Percentiles rank a stretch among this genome's conserved stretches.
These are phyloP conservation scores for Planiliza haematocheilus DNA, from an alignment of 2,113 vertebrate genomes.

Conservation along the genomic window DNA sequence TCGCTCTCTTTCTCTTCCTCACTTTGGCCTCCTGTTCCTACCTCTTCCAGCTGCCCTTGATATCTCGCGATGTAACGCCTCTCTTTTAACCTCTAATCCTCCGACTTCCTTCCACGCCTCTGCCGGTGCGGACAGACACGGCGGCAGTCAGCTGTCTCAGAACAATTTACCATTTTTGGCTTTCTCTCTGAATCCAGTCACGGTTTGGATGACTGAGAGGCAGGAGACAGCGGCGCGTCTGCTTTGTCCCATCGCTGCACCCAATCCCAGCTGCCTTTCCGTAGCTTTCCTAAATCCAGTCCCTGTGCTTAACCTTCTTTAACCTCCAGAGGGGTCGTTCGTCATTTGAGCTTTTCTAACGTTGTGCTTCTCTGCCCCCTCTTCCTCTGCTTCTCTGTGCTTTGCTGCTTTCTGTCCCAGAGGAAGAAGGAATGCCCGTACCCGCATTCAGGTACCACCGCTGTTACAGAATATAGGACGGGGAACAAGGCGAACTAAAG, in stretches of 20 bases:
- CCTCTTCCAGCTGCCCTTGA: conserved; percentile 63
- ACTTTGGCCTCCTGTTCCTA: conserved; percentile 62
- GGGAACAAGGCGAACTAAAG: conserved; percentile 1
- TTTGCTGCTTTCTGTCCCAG: conserved; percentile 93
- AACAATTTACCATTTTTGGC: conserved; percentile 46
- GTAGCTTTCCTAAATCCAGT: conserved; percentile 40
- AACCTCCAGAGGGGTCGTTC: conserved; percentile 62
- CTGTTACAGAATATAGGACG: conserved; percentile 8
- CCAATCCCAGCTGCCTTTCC: conserved; percentile 35
- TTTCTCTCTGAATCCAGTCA: conserved; percentile 34
- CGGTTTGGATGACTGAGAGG: conserved; percentile 18
- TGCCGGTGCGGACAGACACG: conserved; percentile 48
- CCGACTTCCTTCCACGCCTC: conserved; percentile 43
- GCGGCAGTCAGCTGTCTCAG: conserved; percentile 53
- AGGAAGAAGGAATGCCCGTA: conserved; percentile 99
- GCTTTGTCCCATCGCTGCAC: conserved; percentile 47
- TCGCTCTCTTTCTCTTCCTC: conserved; percentile 59
- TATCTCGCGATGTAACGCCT: conserved; percentile 59
- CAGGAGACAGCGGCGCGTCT: conserved; percentile 47
- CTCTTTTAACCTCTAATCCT: conserved; percentile 75
- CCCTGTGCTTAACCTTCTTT: conserved; percentile 45
- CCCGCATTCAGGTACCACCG: conserved; percentile 96
- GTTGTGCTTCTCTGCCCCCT: conserved; percentile 88
- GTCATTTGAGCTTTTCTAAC: conserved; percentile 84
- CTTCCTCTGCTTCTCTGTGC: conserved; percentile 87